Base-by-base conservation (phyloP, 2,797 vertebrate genomes). In the Hirundo rustica region DNA sequence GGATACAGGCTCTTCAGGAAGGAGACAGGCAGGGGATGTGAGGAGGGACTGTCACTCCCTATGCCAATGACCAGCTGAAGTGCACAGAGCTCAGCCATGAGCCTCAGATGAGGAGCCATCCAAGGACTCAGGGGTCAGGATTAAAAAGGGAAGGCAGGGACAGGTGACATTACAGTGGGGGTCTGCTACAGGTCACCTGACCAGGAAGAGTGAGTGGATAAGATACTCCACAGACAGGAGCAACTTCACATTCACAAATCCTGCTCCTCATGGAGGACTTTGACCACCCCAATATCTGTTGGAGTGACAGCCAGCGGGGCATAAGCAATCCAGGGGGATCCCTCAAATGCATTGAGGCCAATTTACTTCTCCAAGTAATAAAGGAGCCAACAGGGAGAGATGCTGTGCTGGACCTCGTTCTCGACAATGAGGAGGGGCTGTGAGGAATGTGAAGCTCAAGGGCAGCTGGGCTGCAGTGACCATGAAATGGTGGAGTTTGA, bases 281-380 rank as follows among this genome's bases (percentile, higher is more conserved):
- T 14, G 25, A 29, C 14, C n/a, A 51, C n/a, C 5, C 14, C 44
- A 30, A 0, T 29, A 38, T 17, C 25, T 57, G 23, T 1, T 57
- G 57, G 29, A 57, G 51, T 36, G 57, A 76, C 44, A 89, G 60
- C 13, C 32, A 71, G n/a, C 18, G 53, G 18, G n/a, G 14, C 13
- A 53, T 27, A 58, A 65, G 45, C 26, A 65, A 32, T 40, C 4
- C 25, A 77, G 30, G 25, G 16, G 16, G 10, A 45, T 36, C 5
- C 20, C 26, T 77, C 1, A 3, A 65, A 58, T 32, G 4, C 11
- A 22, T 0, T 53, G 45, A 47, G 25, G 25, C 3, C 2, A 58
- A 34, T 40, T 58, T 22, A 7, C n/a, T 40, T 58, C 45, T 71
- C n/a, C 45, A 58, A 40, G 51, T 47, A 12, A 40, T 21, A 77